These are phyloP conservation scores for Thelaira solivaga DNA, from an alignment of 2,888 invertebrate genomes.

Conservation along the genomic window DNA sequence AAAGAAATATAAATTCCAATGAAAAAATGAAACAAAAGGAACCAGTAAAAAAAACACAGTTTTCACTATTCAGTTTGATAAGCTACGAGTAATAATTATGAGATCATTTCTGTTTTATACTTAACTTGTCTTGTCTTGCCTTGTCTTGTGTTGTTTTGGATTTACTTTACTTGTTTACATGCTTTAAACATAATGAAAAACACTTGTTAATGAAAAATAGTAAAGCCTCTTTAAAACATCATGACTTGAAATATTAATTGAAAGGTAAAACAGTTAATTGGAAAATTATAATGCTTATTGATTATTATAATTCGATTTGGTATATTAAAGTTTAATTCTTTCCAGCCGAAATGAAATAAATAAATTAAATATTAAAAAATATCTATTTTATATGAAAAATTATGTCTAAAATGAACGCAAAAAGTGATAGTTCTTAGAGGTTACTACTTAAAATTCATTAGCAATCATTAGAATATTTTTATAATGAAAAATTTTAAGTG, in stretches of 20 bases:
- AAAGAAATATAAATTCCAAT: constrained; percentile 32
- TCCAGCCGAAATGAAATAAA: no score
- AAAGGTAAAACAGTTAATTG: not conserved
- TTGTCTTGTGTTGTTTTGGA: not conserved
- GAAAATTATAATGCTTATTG: not conserved
- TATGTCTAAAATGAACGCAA: no score
- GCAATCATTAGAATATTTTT: no score
- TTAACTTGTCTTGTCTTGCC: not conserved
- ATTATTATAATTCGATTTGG: not conserved
- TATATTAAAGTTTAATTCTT: no score
- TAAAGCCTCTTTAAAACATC: constrained; percentile 11
- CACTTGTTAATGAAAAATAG: not conserved
- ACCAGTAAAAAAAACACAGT: constrained; percentile 28
- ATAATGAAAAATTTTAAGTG: no score
- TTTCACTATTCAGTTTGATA: constrained; percentile 52
- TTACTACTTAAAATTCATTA: no score
- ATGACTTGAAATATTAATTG: constrained; percentile 24
- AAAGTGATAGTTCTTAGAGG: no score
- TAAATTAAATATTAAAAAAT: no score
- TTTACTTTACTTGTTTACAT: not conserved
- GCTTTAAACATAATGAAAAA: not conserved
- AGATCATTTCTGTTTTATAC: constrained; percentile 43
- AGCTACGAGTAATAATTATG: constrained; percentile 47
- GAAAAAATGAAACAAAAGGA: not conserved
- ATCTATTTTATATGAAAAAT: no score